Conservation (phyloP, 2,888 invertebrate genomes). For the Lasioglossum oenotherae region DNA sequence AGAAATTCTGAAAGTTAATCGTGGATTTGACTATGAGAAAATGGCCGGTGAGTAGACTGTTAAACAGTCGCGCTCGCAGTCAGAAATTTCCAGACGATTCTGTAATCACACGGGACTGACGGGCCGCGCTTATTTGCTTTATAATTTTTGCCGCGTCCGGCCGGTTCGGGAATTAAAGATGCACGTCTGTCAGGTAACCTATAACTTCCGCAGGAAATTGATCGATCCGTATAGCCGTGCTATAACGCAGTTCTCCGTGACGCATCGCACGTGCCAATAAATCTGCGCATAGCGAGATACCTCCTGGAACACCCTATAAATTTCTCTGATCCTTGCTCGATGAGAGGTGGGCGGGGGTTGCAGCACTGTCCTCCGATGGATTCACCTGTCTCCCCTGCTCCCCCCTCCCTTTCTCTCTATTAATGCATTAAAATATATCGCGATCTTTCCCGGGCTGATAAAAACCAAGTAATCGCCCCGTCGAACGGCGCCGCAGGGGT, state of each 20-base stretch:
- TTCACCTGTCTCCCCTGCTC: constrained; percentile 45
- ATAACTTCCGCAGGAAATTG: constrained; percentile 64
- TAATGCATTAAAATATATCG: constrained; percentile 50
- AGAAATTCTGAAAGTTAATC: neutral
- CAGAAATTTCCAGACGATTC: neutral
- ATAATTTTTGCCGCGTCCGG: constrained; percentile 25
- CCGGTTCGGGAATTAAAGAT: constrained; percentile 51
- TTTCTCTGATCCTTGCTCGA: constrained; percentile 70
- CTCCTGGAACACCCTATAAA: constrained; percentile 68
- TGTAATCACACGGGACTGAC: constrained; percentile 8
- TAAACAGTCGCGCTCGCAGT: constrained; percentile 15
- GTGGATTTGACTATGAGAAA: neutral
- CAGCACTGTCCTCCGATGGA: constrained; percentile 42
- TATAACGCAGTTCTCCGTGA: constrained; percentile 70
- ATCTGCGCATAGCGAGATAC: constrained; percentile 66
- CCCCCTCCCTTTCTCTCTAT: constrained; percentile 34
- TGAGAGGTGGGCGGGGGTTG: constrained; percentile 46
- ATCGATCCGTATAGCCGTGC: constrained; percentile 56
- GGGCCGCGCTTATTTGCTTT: constrained; percentile 38
- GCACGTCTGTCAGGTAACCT: constrained; percentile 58
- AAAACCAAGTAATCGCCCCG: constrained; percentile 13
- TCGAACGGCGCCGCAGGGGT: neutral
- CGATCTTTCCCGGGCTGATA: neutral
- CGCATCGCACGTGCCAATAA: constrained; percentile 72
- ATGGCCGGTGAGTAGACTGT: neutral